Evolutionary conservation across 1,140 invertebrate genomes (phyloP), one percentile per base, ranked within the genome.

Genomic region (Papilio machaon): DNA sequence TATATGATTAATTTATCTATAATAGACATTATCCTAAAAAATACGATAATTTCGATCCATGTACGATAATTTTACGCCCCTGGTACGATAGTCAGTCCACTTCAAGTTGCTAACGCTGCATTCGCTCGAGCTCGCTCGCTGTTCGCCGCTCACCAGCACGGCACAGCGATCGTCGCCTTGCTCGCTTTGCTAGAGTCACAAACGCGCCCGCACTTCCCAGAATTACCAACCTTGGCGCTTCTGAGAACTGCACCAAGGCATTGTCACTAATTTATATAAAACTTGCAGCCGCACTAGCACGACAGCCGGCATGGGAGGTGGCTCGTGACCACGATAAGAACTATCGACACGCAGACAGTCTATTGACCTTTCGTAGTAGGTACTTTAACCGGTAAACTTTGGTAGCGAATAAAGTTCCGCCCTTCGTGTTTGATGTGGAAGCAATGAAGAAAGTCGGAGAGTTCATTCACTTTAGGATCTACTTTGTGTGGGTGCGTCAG

Each of bases 181-280:
- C 78, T 46, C 73, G 30, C 46, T 81, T 70, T 82, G 38, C 73
- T 67, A 67, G 73, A 76, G 81, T 54, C 82, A 83, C 81, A 87
- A 86, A 86, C 88, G 85, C 85, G 87, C 86, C 87, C 88, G 87
- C 89, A 87, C 86, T 93, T 94, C 92, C 87, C 84, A 92, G 92
- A 93, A 94, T 84, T 81, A 86, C 91, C 90, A 92, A 92, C 91
- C 91, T 93, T 94, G 91, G 86, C 87, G 87, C 85, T 94, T 93
- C 92, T 85, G 86, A 89, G 92, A 94, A 94, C 87, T 88, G 89
- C 90, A 91, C 92, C 89, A 88, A 91, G 87, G 87, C 91, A 93
- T 94, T 93, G 91, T 93, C 90, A 91, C 91, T 94, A 92, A 92
- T 94, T 92, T 92, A 92, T 92, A 92, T 91, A 89, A 92, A 86